Conservation (phyloP, 2,888 invertebrate genomes). For the Chironomus tentans region DNA sequence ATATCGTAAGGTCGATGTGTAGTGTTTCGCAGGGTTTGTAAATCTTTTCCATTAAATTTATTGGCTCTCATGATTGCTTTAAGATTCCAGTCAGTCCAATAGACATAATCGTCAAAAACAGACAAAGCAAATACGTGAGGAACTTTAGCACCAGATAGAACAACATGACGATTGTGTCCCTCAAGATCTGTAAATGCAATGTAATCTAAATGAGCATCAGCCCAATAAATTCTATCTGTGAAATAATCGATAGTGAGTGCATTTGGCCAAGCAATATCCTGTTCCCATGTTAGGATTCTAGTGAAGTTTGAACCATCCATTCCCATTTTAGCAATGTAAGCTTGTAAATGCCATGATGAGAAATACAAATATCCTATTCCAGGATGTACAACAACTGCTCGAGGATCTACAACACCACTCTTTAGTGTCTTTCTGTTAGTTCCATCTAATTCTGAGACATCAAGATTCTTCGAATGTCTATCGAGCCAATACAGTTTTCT, state of each 20-base stretch:
- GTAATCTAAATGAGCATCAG: conserved; percentile 96
- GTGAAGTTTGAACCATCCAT: conserved; percentile 94
- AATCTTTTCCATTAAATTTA: conserved; percentile 76
- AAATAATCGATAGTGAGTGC: conserved; percentile 94
- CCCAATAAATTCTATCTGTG: conserved; percentile 92
- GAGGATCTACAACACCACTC: conserved; percentile 82
- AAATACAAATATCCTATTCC: conserved; percentile 88
- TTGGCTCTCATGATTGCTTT: conserved; percentile 85
- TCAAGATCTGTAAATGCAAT: conserved; percentile 92
- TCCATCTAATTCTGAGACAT: conserved; percentile 90
- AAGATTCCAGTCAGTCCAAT: conserved; percentile 98
- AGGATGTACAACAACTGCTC: conserved; percentile 92
- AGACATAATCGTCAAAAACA: conserved; percentile 86
- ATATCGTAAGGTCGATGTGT: conserved; percentile 93
- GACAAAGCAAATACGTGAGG: conserved; percentile 94
- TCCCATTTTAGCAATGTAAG: conserved; percentile 92
- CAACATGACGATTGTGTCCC: conserved; percentile 76
- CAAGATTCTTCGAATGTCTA: conserved; percentile 86
- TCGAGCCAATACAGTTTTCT: conserved; percentile 96
- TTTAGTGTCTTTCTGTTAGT: conserved; percentile 81
- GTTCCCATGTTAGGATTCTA: conserved; percentile 79
- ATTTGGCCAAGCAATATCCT: conserved; percentile 98
- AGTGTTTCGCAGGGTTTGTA: conserved; percentile 70
- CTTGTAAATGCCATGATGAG: conserved; percentile 92
- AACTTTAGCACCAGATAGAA: conserved; percentile 67